Evolutionary conservation across 2,888 invertebrate genomes (phyloP), one percentile per base, ranked within the genome.

Genomic region (Caenorhabditis afra): DNA sequence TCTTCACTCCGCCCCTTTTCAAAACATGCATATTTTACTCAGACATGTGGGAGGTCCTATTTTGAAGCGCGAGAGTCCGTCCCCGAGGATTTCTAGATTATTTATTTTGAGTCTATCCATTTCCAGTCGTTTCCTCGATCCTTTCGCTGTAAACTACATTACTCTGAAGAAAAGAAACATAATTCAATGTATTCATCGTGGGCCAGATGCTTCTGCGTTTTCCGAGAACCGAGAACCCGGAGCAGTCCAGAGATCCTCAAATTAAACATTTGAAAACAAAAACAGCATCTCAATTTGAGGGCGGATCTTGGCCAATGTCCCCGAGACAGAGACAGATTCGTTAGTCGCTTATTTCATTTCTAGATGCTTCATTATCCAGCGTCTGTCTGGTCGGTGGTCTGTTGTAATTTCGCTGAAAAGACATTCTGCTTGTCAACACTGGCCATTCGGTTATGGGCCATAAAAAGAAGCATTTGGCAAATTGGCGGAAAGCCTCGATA

Each of bases 391-490:
- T 37, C 22, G 39, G 29, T 29, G 29, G 29, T 29, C 7, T 12
- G 55, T 55, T 64, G 64, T 73, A 73, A 73, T 73, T 71, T 57
- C 49, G 29, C 29, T 29, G 3, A 20, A 62, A 64, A 64, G 55
- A 62, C 55, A 29, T 39, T 52, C 16, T 20, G 41, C 41, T 41
- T 73, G 73, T 73, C 73, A 73, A 73, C 73, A 64, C 73, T 64
- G 73, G 7, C 64, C 62, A 71, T 71, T 71, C 64, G 64, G 73
- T 73, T 73, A 73, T 73, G 73, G 64, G 50, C 73, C 64, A 73
- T 73, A 73, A 73, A 73, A 73, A 64, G 73, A 64, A 50, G 73
- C 73, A 73, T 73, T 73, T 64, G 58, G 73, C 73, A 73, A 73
- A 73, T 73, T 73, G 73, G 64, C 73, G 57, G 73, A 71, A 71